Base-by-base conservation (phyloP, 2,113 vertebrate genomes). In the Alethe diademata region DNA sequence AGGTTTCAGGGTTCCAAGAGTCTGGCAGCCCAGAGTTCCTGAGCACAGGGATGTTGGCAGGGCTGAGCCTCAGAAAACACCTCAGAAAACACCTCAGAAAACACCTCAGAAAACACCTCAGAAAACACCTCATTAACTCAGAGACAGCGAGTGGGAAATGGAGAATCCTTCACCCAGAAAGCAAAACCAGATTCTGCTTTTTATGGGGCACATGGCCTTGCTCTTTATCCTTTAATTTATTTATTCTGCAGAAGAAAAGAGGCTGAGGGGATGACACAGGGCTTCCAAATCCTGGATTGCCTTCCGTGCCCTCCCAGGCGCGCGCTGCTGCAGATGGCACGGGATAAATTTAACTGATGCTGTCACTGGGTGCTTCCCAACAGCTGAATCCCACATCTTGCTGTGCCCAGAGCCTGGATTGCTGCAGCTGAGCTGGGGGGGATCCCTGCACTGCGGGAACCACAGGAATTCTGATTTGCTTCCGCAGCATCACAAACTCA, bases 271-370 rank as follows among this genome's bases (percentile, higher is more conserved):
- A 56, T 11, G 83, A 13, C 60, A 86, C 26, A 2, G 23, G 28
- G 1, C 50, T 61, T 8, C 5, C 23, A 28, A 78, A 23, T 5
- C 31, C 28, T 0, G 11, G n/a, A 0, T 83, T 19, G 51, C 82
- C 82, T 80, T 64, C 1, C 8, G 17, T 17, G 82, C 50, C 88
- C 57, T 58, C 31, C 4, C 56, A 29, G 14, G 53, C 56, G 6
- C 1, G 57, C 14, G 74, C 70, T 33, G 67, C 47, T 7, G 76
- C 86, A 73, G n/a, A 88, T 70, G 93, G 90, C 86, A 38, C 26
- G 5, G 80, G 86, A 31, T 57, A n/a, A 45, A 78, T 71, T 56
- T 48, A 40, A 28, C 74, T 0, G 10, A 9, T 20, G 4, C 70
- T 33, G 62, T 11, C 31, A 1, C 73, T 31, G 28, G 22, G 5